These are phyloP conservation scores for Acanthurus lineatus DNA, from an alignment of 2,797 vertebrate species.

Conservation along the genomic window DNA sequence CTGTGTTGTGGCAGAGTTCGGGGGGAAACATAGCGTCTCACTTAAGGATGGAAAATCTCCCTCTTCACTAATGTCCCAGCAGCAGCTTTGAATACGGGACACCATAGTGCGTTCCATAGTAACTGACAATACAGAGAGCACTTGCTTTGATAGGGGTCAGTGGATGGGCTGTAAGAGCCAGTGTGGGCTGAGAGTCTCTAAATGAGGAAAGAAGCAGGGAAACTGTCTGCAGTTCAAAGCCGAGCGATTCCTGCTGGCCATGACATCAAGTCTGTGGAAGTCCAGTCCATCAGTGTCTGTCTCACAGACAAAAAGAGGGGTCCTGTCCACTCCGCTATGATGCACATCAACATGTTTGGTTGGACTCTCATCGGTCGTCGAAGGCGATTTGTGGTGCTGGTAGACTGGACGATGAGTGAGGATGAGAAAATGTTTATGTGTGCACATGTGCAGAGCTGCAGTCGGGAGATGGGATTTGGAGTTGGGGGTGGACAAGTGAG, in stretches of 20 bases:
- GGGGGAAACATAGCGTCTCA: constrained; percentile 25
- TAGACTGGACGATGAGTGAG: constrained; percentile 70
- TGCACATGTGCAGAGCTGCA: constrained; percentile 39
- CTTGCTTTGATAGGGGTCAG: constrained; percentile 47
- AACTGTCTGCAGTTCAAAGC: constrained; percentile 59
- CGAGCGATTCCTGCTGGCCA: constrained; percentile 55
- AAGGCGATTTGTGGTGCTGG: constrained; percentile 82
- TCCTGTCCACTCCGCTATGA: constrained; percentile 67
- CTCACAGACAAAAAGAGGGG: constrained; percentile 40
- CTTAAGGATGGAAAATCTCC: constrained; percentile 20
- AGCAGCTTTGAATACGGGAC: constrained; percentile 38
- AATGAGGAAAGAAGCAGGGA: constrained; percentile 53
- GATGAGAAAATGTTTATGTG: constrained; percentile 47
- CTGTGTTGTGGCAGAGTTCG: constrained; percentile 16
- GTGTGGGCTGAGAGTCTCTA: constrained; percentile 70
- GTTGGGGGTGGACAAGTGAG: constrained; percentile 63
- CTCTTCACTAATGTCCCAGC: constrained; percentile 29
- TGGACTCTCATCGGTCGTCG: constrained; percentile 62
- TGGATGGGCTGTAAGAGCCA: constrained; percentile 58
- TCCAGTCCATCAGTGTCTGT: constrained; percentile 52
- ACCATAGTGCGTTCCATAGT: constrained; percentile 28
- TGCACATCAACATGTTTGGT: constrained; percentile 59
- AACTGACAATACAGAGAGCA: constrained; percentile 51
- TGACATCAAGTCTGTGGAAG: constrained; percentile 44
- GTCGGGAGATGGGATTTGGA: constrained; percentile 46